Evolutionary conservation across 2,797 vertebrate species (phyloP).

Genomic region (Takifugu ocellatus): DNA sequence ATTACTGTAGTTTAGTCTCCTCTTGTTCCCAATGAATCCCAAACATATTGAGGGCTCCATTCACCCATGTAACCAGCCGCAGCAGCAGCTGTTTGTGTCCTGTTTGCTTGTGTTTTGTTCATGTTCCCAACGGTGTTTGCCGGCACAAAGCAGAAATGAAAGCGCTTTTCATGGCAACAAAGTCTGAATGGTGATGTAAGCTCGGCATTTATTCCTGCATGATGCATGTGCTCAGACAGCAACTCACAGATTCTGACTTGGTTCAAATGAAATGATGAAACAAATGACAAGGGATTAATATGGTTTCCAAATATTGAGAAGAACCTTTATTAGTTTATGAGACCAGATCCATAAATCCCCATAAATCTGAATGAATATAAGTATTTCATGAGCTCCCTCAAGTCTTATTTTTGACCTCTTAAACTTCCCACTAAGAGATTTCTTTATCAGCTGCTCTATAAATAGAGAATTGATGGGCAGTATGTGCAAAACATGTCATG

Average conservation of each 20-base stretch:
- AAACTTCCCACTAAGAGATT: background rate
- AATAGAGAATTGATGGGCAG: background rate
- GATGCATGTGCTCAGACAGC: constrained; percentile 28
- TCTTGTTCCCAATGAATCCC: constrained; percentile 39
- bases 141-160: constrained; percentile 77
- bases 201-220: constrained; percentile 47
- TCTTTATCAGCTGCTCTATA: background rate
- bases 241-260: constrained; percentile 23
- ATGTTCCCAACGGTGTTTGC: constrained; percentile 65
- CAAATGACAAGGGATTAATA: constrained; percentile 2
- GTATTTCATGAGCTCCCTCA: background rate
- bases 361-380: too few species aligned
- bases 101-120: constrained; percentile 73
- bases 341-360: too few species aligned
- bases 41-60: constrained; percentile 55
- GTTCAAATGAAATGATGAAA: constrained; percentile 28
- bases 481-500: background rate
- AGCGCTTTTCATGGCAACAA: constrained; percentile 71
- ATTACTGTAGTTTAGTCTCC: constrained; percentile 53
- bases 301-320: constrained; percentile 8
- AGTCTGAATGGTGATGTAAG: constrained; percentile 69
- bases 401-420: constrained; percentile 2
- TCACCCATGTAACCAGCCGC: constrained; percentile 58
- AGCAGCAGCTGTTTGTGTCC: constrained; percentile 72
- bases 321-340: too few species aligned